Percentiles rank a stretch among this genome's conserved stretches.
Conservation (phyloP, 1,140 invertebrate genomes). For the Cydia splendana region DNA sequence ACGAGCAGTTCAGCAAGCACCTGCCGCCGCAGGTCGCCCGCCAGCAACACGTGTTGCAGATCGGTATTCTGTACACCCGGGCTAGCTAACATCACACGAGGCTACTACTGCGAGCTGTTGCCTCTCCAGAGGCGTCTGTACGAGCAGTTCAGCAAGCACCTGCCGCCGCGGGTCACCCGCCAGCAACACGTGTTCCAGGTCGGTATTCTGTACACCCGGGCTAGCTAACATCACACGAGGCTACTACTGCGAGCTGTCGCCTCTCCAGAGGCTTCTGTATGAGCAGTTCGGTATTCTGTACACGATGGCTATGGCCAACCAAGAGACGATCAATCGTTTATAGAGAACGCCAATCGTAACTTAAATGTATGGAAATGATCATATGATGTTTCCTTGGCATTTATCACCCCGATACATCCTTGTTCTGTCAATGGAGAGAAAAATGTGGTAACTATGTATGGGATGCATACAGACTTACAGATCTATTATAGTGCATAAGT, state of each 20-base stretch:
- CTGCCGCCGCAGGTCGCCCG: conserved; percentile 58
- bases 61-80: conserved; percentile 33
- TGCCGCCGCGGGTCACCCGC: conserved; percentile 56
- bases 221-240: not conserved
- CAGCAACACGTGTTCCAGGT: conserved; percentile 67
- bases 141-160: conserved; percentile 90
- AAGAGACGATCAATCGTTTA: too few relatives aligned
- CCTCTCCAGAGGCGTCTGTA: conserved; percentile 90
- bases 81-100: not conserved
- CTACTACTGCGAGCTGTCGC: conserved; percentile 87
- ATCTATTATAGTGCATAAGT: too few relatives aligned
- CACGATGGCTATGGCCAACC: too few relatives aligned
- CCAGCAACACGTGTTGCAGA: conserved; percentile 64
- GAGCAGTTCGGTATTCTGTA: conserved; percentile 98
- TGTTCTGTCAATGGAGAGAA: too few relatives aligned
- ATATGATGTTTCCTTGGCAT: too few relatives aligned
- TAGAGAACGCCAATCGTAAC: too few relatives aligned
- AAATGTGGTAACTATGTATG: too few relatives aligned
- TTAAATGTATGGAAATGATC: too few relatives aligned
- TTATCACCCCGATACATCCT: too few relatives aligned
- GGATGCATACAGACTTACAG: too few relatives aligned
- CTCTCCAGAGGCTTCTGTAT: conserved; percentile 89
- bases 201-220: not conserved
- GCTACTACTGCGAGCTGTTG: conserved; percentile 87
- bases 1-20: conserved; percentile 92